phyloP scores from a whole-genome alignment of 2,797 vertebrate genomes.

The Myotis planiceps region DNA sequence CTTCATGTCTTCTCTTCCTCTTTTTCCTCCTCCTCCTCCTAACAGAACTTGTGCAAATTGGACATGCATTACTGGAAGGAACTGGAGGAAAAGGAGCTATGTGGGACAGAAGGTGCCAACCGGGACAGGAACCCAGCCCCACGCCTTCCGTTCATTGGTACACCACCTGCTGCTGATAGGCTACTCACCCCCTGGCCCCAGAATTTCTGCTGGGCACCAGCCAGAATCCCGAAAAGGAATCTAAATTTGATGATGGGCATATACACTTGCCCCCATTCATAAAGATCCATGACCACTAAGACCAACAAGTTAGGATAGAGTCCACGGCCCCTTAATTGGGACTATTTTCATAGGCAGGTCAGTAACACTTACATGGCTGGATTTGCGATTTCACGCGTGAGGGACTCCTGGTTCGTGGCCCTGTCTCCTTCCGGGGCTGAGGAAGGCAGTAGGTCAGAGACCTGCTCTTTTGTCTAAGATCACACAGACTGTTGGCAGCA shows the following conservation, averaged over 20 bases:
- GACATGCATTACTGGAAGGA: not conserved
- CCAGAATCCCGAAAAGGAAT: not conserved
- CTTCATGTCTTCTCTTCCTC: not conserved
- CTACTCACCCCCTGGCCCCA: not conserved
- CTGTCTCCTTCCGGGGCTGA: not conserved
- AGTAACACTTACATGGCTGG: not conserved
- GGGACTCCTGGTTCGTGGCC: not conserved
- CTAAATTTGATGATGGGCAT: not conserved
- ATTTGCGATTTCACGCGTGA: not conserved
- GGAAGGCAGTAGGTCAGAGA: conserved; percentile 21
- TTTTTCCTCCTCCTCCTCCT: not conserved
- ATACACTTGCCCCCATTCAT: not conserved
- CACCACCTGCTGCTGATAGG: not conserved
- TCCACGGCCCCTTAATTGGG: not conserved
- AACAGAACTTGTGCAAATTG: conserved; percentile 18
- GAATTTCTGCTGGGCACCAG: not conserved
- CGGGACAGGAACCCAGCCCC: not conserved
- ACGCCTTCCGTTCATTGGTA: not conserved
- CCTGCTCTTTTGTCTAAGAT: conserved; percentile 43
- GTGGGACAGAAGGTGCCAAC: not conserved
- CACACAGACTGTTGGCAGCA: conserved; percentile 23
- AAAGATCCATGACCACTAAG: not conserved
- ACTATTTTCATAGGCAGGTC: not conserved
- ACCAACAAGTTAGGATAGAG: not conserved
- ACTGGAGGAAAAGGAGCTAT: not conserved